These are phyloP conservation scores for Nipponacmea schrenckii DNA, from an alignment of 2,888 invertebrate genomes.

Conservation along the genomic window DNA sequence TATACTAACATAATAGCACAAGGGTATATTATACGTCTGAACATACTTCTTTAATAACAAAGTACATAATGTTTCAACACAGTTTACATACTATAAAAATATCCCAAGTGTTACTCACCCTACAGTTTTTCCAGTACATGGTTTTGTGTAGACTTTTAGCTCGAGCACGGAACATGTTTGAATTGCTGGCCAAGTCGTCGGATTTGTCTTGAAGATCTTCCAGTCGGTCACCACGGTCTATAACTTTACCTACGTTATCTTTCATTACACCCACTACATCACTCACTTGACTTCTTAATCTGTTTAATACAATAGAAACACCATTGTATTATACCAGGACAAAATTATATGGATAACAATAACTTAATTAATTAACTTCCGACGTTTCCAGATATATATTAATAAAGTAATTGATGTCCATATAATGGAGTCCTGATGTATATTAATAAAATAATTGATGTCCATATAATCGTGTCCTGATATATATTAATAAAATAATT, in stretches of 20 bases:
- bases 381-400: not conserved
- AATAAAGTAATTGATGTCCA: not conserved
- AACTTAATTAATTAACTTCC: not conserved
- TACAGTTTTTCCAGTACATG: slow-evolving; percentile 66
- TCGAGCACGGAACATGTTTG: slow-evolving; percentile 59
- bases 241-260: slow-evolving; percentile 59
- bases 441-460: too few relatives aligned
- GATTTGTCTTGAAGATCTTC: slow-evolving; percentile 66
- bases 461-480: too few relatives aligned
- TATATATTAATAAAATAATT: too few relatives aligned
- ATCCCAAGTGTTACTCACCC: slow-evolving; percentile 40
- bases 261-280: slow-evolving; percentile 66
- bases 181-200: slow-evolving; percentile 56
- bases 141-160: slow-evolving; percentile 54
- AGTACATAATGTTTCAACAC: too few relatives aligned
- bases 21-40: too few relatives aligned
- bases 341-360: too few relatives aligned
- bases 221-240: slow-evolving; percentile 63
- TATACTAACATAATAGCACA: not conserved
- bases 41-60: too few relatives aligned
- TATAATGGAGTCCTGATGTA: too few relatives aligned
- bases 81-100: too few relatives aligned
- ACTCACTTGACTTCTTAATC: slow-evolving; percentile 60
- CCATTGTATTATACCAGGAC: not conserved
- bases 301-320: slow-evolving; percentile 28